phyloP scores from a whole-genome alignment of 2,888 invertebrate genomes.

The Odontomyia ornata region DNA sequence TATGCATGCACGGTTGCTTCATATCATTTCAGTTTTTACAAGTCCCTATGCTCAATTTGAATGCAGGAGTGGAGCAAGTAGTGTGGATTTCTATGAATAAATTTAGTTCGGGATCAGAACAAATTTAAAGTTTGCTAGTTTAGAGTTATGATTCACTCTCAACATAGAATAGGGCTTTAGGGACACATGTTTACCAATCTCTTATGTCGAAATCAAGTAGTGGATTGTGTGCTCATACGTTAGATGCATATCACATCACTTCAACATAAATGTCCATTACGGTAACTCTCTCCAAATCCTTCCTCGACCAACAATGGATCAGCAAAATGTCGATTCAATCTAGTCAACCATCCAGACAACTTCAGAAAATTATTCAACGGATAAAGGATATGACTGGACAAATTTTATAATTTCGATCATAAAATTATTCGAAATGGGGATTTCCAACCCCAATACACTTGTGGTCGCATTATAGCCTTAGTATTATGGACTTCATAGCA shows the following conservation, averaged over 20 bases:
- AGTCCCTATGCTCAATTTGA: neutral
- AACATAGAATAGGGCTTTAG: too few species aligned
- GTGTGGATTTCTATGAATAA: too few species aligned
- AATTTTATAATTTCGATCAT: constrained; percentile 42
- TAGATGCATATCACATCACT: too few species aligned
- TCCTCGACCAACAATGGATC: neutral
- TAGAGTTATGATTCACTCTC: too few species aligned
- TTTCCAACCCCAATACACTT: constrained; percentile 1
- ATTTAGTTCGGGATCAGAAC: too few species aligned
- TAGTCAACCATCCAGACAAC: constrained; percentile 28
- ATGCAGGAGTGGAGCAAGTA: too few species aligned
- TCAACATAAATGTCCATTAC: neutral
- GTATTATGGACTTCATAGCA: constrained; percentile 30
- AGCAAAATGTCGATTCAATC: constrained; percentile 19
- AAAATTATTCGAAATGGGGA: constrained; percentile 37
- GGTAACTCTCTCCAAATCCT: neutral
- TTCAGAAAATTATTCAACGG: constrained; percentile 30
- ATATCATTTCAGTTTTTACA: neutral
- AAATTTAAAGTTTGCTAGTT: too few species aligned
- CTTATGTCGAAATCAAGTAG: too few species aligned
- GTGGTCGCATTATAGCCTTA: constrained; percentile 1
- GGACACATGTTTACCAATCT: too few species aligned
- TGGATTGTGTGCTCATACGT: too few species aligned
- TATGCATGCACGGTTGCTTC: constrained; percentile 16
- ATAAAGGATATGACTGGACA: constrained; percentile 40